Conservation (phyloP, 2,888 invertebrate genomes). For the Andrena flavipes region DNA sequence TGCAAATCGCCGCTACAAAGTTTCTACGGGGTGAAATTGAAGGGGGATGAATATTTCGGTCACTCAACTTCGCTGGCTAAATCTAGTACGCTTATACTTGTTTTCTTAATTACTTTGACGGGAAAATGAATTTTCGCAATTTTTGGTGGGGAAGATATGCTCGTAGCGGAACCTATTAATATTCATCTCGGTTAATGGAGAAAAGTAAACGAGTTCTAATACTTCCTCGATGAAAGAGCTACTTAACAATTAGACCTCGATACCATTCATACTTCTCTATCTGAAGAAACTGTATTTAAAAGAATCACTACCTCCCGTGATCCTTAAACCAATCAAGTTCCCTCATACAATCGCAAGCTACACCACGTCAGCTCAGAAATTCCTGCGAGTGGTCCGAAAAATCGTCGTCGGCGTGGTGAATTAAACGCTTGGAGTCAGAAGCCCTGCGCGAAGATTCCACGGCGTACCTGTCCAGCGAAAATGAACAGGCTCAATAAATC, state of each 20-base stretch:
- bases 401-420: neutral
- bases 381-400: neutral
- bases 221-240: too few relatives aligned
- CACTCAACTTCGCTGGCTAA: neutral
- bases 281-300: too few relatives aligned
- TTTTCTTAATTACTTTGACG: too few relatives aligned
- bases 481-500: conserved; percentile 56
- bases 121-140: too few relatives aligned
- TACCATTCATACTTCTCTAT: too few relatives aligned
- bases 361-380: neutral
- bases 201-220: too few relatives aligned
- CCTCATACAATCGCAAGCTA: neutral
- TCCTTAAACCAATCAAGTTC: too few relatives aligned
- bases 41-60: neutral
- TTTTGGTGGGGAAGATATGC: too few relatives aligned
- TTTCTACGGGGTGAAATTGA: conserved; percentile 7
- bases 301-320: too few relatives aligned
- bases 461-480: conserved; percentile 37
- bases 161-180: too few relatives aligned
- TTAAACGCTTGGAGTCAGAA: neutral
- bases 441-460: conserved; percentile 28
- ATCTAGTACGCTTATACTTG: neutral
- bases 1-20: conserved; percentile 13
- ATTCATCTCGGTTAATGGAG: too few relatives aligned
- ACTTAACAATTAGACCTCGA: too few relatives aligned